Percentiles rank a stretch among this genome's conserved stretches.
Evolutionary conservation across 2,797 vertebrate species (phyloP).

Genomic region (Lacerta bilineata): DNA sequence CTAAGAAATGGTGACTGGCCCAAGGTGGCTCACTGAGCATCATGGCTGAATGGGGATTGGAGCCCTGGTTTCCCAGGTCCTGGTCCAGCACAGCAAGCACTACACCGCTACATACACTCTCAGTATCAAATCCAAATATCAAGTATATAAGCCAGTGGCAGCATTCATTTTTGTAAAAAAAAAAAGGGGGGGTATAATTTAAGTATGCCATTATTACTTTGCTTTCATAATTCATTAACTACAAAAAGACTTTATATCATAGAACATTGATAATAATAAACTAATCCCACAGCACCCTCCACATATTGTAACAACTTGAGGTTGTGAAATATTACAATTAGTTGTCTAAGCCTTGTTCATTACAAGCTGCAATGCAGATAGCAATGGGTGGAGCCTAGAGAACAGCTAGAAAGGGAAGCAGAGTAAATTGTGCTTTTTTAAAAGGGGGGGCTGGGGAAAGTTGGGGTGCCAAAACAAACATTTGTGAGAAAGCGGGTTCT

Average conservation of each 20-base stretch:
- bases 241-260: not conserved
- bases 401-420: not conserved
- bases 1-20: no score
- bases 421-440: not conserved
- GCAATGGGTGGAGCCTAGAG: not conserved
- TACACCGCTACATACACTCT: no score
- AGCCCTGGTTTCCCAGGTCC: no score
- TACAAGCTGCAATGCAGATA: not conserved
- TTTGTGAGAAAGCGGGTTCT: no score
- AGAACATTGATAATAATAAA: not conserved
- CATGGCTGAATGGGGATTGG: no score
- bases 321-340: not conserved
- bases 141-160: not conserved
- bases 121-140: not conserved
- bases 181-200: not conserved
- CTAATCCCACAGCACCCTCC: not conserved
- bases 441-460: not conserved
- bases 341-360: not conserved
- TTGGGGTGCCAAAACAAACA: not conserved
- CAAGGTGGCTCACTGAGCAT: no score
- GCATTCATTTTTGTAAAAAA: not conserved
- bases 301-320: not conserved
- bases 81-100: no score
- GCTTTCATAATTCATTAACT: constrained; percentile 1
- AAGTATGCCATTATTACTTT: not conserved